A percentile compares a stretch with the other conserved stretches of the same genome.
phyloP scores from a whole-genome alignment of 2,113 vertebrate species.

The Phyllostomus discolor region DNA sequence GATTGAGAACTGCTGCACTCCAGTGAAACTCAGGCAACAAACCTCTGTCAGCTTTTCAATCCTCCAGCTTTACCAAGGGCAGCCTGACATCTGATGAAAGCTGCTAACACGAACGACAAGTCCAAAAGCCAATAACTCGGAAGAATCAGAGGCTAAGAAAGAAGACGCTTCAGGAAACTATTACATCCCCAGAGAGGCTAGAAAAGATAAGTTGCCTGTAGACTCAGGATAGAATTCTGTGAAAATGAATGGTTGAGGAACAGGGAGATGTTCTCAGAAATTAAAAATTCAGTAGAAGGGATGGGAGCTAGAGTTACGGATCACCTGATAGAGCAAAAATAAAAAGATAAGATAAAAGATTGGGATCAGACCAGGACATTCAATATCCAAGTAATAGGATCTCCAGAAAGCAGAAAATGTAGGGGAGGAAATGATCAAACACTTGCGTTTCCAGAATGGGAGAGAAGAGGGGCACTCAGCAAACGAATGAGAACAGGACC shows the following conservation, averaged over 20 bases:
- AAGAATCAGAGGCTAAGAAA: background rate
- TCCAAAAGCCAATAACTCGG: background rate
- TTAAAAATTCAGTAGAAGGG: background rate
- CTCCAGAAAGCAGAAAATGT: background rate
- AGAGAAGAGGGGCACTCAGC: background rate
- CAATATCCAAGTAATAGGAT: background rate
- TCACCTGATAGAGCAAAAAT: background rate
- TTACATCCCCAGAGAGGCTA: background rate
- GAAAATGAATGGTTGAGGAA: background rate
- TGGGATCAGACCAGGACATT: background rate
- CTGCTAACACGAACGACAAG: background rate
- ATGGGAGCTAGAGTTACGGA: background rate
- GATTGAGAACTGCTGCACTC: background rate
- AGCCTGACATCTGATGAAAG: background rate
- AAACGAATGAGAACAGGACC: background rate
- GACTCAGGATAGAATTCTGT: background rate
- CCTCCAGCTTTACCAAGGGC: background rate
- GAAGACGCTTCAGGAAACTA: background rate
- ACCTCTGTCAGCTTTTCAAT: background rate
- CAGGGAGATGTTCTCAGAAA: background rate
- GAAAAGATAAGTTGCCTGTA: background rate
- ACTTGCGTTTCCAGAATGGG: background rate
- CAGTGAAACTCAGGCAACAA: background rate
- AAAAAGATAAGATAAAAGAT: background rate
- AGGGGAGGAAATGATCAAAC: background rate